Percentiles rank a stretch among this genome's conserved stretches.
phyloP scores from a whole-genome alignment of 2,113 vertebrate genomes.

The Piprites chloris region DNA sequence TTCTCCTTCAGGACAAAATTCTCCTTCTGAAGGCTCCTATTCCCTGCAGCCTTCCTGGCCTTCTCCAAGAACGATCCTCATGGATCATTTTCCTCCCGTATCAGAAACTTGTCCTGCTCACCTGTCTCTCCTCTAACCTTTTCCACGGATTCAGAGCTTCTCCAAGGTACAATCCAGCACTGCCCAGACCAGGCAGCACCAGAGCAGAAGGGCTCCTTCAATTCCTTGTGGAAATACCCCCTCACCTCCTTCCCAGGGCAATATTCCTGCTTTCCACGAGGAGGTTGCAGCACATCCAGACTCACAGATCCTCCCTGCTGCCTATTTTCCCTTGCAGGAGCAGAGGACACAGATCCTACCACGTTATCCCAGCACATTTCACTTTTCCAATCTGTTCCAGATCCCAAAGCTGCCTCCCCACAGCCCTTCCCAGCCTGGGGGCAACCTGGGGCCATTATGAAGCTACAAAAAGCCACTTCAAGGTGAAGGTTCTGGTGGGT shows the following conservation, averaged over 20 bases:
- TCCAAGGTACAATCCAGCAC: no score
- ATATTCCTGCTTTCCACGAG: neutral
- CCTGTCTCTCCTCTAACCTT: neutral
- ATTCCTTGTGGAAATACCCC: no score
- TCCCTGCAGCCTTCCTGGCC: neutral
- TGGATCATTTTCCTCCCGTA: neutral
- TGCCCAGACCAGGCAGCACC: no score
- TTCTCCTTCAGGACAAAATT: neutral
- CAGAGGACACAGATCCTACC: neutral
- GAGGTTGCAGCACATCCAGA: fast-evolving
- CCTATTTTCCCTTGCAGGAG: neutral
- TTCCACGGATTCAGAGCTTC: neutral
- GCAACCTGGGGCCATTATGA: neutral
- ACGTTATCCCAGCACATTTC: neutral
- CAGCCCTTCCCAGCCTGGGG: neutral
- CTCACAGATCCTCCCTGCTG: neutral
- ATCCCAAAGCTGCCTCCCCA: neutral
- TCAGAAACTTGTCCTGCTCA: neutral
- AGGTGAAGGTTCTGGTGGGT: no score
- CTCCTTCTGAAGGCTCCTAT: neutral
- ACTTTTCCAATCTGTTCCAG: neutral
- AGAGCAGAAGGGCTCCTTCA: neutral
- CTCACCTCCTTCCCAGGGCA: neutral
- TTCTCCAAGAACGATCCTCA: neutral
- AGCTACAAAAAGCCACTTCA: neutral